Base-by-base conservation (phyloP, 1,140 invertebrate genomes). In the Drosophila navojoa region DNA sequence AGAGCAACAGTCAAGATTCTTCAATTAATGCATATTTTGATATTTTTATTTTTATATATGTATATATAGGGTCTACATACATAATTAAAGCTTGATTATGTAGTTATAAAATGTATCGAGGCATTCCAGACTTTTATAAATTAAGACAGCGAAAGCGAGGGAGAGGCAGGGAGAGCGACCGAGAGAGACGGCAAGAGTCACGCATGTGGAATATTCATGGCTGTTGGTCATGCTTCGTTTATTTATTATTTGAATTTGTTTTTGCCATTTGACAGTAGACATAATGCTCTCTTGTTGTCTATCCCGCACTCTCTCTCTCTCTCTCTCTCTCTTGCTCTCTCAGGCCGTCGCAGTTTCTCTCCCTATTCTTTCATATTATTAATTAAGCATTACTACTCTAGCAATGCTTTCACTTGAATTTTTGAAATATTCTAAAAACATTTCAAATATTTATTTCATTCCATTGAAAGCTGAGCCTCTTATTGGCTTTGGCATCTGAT, bases 191-290 rank as follows among this genome's bases (percentile, higher is more conserved):
- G 22, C 49, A 25, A 40, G 57, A 40, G 44, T 19, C 25, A 52
- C 55, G 49, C 55, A 68, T 52, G 40, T 59, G 22, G 45, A 19
- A 44, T 42, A 53, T 68, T 60, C 19, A 64, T 64, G 45, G 35
- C n/a, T 42, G 38, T 25, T 58, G 45, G 70, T 72, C 70, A 72
- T 73, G 64, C 42, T 53, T 73, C 70, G 63, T 40, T 73, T 68
- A 69, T 32, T 73, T 53, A 53, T 73, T 73, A 60, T 73, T 73
- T 50, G 68, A 16, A 54, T 73, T 68, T 38, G 16, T 71, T 57
- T 66, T 59, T 59, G 54, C 11, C 49, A 71, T 66, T 71, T 58
- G 69, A 58, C 62, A 71, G 64, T 71, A 50, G 40, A 55, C 60
- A 50, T 57, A 29, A 35, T 61, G 6, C 10, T 52, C 61, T 15